Evolutionary conservation across 2,888 invertebrate species (phyloP), one percentile per base, ranked within the genome.

Genomic region (Nephrocerus scutellatus): DNA sequence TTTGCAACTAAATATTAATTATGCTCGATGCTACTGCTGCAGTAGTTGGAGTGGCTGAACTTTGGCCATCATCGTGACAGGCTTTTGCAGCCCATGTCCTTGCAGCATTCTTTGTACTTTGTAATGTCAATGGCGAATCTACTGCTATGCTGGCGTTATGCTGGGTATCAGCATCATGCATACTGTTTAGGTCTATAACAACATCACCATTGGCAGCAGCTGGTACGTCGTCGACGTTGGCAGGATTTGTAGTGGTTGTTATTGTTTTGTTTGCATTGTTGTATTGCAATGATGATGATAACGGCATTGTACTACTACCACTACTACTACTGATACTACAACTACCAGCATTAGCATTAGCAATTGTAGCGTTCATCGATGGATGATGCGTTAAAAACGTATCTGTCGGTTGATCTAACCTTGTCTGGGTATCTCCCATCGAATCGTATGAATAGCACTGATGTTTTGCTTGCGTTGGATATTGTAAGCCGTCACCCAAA

Each of bases 401-500:
- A 57, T 65, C 64, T 55, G 63, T 63, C 44, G 63, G 53, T 49
- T 61, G 57, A 47, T 79, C 84, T 82, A 80, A 84, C 82, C 84
- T 85, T 75, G 80, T 79, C 70, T 77, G 80, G 69, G 80, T 84
- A 72, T 78, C 82, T 72, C 87, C 88, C 88, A 89, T 89, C 57
- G 89, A 87, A 73, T 88, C 82, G 79, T 90, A 89, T 62, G 74
- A 73, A 70, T 74, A 75, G 66, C 73, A 71, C 69, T 83, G 82
- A 63, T 74, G 76, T 61, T 73, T 74, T 66, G 80, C 77, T 60
- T 83, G 80, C 68, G 85, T 84, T 58, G 85, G 84, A 76, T 76
- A 91, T 72, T 77, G 79, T 71, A 85, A 79, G 73, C 90, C 91
- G 73, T 90, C 87, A 71, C 90, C 89, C 74, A 82, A 76, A 83